A percentile compares a stretch with the other conserved stretches of the same genome.
Evolutionary conservation across 2,797 vertebrate species (phyloP).

Genomic region (Tachyglossus aculeatus): DNA sequence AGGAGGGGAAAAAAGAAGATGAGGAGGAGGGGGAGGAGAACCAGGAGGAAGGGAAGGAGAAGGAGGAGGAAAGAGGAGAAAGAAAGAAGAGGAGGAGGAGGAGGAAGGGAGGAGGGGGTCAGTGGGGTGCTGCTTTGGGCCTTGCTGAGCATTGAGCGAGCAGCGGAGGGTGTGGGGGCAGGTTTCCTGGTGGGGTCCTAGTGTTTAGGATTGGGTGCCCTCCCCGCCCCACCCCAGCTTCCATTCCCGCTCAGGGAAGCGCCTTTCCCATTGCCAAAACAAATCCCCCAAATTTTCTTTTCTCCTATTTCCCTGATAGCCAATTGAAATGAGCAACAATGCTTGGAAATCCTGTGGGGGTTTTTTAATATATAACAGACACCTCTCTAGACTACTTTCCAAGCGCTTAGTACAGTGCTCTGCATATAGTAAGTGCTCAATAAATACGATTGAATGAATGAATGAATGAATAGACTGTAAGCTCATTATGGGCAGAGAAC

Average conservation of each 20-base stretch:
- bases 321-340: too few species aligned
- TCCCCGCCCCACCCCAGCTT: fast-evolving
- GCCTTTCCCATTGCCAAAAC: not conserved
- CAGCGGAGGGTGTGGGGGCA: not conserved
- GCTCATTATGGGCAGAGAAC: too few species aligned
- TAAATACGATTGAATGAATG: too few species aligned
- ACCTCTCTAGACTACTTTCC: too few species aligned
- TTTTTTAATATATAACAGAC: too few species aligned
- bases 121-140: not conserved
- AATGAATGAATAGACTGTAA: too few species aligned
- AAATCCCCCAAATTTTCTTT: too few species aligned
- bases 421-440: too few species aligned
- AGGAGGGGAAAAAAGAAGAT: not conserved
- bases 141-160: too few species aligned
- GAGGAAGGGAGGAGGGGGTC: not conserved
- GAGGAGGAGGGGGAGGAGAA: not conserved
- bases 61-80: not conserved
- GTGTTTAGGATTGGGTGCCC: not conserved
- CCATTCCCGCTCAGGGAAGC: not conserved
- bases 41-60: not conserved
- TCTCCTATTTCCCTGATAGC: too few species aligned
- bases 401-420: too few species aligned
- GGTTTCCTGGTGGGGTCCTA: not conserved
- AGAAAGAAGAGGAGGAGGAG: not conserved
- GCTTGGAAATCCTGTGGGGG: too few species aligned